Conservation (phyloP, 1,140 invertebrate genomes). For the Megalopta genalis region DNA sequence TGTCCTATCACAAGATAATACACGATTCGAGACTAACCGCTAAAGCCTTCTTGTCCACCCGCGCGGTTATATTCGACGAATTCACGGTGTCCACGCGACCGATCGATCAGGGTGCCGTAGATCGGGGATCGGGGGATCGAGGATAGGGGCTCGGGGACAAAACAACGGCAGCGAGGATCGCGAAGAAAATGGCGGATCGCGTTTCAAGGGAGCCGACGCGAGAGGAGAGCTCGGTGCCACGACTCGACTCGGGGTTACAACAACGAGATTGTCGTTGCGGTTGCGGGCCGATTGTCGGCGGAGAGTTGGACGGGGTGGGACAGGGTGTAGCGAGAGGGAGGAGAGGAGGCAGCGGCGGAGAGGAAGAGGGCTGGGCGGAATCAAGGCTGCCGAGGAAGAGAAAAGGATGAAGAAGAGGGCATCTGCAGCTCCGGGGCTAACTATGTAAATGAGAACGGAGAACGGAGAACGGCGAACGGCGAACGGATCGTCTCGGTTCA, state of each 20-base stretch:
- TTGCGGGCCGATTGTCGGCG: constrained; percentile 21
- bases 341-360: too few species aligned
- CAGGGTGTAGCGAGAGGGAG: too few species aligned
- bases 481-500: constrained; percentile 78
- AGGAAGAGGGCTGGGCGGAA: neutral
- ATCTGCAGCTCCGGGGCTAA: constrained; percentile 73
- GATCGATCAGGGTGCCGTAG: neutral
- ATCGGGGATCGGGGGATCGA: too few species aligned
- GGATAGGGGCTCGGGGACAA: neutral
- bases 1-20: too few species aligned
- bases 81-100: constrained; percentile 9
- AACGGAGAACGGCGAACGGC: constrained; percentile 66
- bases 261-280: constrained; percentile 34
- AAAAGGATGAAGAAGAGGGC: constrained; percentile 48
- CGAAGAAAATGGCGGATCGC: neutral
- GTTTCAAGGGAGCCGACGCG: constrained; percentile 2
- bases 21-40: too few species aligned
- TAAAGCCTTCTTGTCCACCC: too few species aligned
- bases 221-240: too few species aligned
- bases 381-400: constrained; percentile 42
- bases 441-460: constrained; percentile 78
- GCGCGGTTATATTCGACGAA: neutral
- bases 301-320: neutral
- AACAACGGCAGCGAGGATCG: neutral
- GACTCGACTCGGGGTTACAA: neutral